Percentiles rank a stretch among this genome's conserved stretches.
phyloP scores from a whole-genome alignment of 2,888 invertebrate genomes.

The Pseudeuparius sepicola region DNA sequence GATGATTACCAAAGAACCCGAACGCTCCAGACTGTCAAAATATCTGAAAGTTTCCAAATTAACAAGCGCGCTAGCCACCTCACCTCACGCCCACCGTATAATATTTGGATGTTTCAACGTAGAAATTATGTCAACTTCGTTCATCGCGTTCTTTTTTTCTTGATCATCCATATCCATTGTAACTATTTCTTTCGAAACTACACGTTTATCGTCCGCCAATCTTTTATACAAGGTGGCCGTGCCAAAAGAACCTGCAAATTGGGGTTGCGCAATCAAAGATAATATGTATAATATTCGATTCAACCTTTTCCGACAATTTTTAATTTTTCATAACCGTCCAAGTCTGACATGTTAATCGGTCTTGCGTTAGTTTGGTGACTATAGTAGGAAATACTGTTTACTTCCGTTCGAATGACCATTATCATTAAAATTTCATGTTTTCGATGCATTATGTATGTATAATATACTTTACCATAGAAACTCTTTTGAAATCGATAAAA shows the following conservation, averaged over 20 bases:
- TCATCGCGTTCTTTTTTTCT: slow-evolving; percentile 57
- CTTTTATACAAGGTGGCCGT: slow-evolving; percentile 58
- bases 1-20: slow-evolving; percentile 60
- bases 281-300: slow-evolving; percentile 24
- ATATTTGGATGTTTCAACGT: slow-evolving; percentile 51
- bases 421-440: too few species aligned
- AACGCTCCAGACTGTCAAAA: slow-evolving; percentile 62
- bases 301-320: slow-evolving; percentile 54
- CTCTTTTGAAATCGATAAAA: too few species aligned
- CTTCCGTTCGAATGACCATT: too few species aligned
- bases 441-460: too few species aligned
- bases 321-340: slow-evolving; percentile 47
- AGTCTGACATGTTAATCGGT: too few species aligned
- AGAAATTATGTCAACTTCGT: slow-evolving; percentile 60
- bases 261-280: slow-evolving; percentile 5
- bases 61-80: too few species aligned
- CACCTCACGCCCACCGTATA: slow-evolving; percentile 8
- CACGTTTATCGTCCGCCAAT: slow-evolving; percentile 48
- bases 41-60: slow-evolving; percentile 45
- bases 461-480: too few species aligned
- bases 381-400: too few species aligned
- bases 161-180: slow-evolving; percentile 54
- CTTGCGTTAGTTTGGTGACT: too few species aligned
- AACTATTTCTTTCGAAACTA: slow-evolving; percentile 67
- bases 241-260: slow-evolving; percentile 55